Base-by-base conservation (phyloP, 2,113 vertebrate genomes). In the Marmota flaviventris region DNA sequence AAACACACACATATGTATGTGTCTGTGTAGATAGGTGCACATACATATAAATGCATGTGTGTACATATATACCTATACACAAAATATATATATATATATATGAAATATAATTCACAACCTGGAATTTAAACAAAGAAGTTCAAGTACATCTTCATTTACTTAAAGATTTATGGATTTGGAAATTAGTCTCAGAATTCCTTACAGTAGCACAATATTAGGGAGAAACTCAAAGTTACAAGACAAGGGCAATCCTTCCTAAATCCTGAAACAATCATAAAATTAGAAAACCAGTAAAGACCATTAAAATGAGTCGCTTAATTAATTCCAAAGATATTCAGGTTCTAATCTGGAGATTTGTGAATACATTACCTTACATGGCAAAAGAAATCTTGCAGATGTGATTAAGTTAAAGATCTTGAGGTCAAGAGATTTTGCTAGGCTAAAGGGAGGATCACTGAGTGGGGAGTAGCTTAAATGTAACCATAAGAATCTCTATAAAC, bases 181-280 rank as follows among this genome's bases (percentile, higher is more conserved):
- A 95, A 85, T 87, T 56, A 72, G 83, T 76, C 22, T 93, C 84
- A 89, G 6, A 92, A 85, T 76, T 72, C 42, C 58, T 95, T 73
- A n/a, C 67, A n/a, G 85, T 34, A 81, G 34, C 24, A 37, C 37
- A 85, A 86, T 61, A 86, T 1, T 72, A 13, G 29, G 32, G 1
- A 0, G 18, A 6, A 20, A 4, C 1, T 42, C 45, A 91, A 83
- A 91, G 10, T 8, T 82, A 85, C 2, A 78, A 88, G 79, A 82
- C 4, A 82, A 92, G 22, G 37, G 29, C 11, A 97, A 85, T 25
- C 81, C 4, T 92, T 91, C 58, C 51, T 84, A 86, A 87, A 78
- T 86, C 58, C 27, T 58, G 20, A 86, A 85, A 70, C 14, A 73
- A 29, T 8, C 37, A 56, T n/a, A 76, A 90, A 63, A 34, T 69